A percentile compares a stretch with the other conserved stretches of the same genome.
Evolutionary conservation across 1,140 invertebrate genomes (phyloP).

Genomic region (Conopomorpha cramerella): DNA sequence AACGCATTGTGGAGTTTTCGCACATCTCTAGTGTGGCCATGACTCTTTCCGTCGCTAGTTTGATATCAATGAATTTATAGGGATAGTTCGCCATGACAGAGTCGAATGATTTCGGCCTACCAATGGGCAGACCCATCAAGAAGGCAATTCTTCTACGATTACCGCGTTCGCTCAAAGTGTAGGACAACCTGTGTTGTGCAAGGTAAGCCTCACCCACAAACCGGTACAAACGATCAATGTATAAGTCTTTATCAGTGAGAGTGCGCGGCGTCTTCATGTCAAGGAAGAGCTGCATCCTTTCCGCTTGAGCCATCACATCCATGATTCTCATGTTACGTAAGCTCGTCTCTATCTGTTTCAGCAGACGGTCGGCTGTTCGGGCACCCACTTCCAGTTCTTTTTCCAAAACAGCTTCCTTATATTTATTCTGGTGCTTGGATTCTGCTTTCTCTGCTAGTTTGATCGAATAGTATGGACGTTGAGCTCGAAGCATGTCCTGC

Average conservation of each 20-base stretch:
- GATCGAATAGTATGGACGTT: constrained; percentile 60
- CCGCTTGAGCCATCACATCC: constrained; percentile 38
- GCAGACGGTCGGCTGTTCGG: constrained; percentile 42
- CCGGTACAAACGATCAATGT: constrained; percentile 39
- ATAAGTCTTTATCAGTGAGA: constrained; percentile 39
- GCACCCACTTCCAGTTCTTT: constrained; percentile 44
- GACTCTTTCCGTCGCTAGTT: constrained; percentile 35
- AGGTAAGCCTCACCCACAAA: constrained; percentile 43
- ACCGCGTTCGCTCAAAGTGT: constrained; percentile 40
- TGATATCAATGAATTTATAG: constrained; percentile 44
- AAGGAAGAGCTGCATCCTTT: constrained; percentile 40
- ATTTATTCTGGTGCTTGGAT: constrained; percentile 45
- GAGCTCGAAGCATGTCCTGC: constrained; percentile 55
- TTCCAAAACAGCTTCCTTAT: constrained; percentile 40
- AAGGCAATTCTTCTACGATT: constrained; percentile 43
- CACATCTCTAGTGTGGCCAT: constrained; percentile 35
- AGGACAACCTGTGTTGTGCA: constrained; percentile 35
- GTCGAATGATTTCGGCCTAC: constrained; percentile 39
- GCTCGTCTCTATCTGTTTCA: constrained; percentile 45
- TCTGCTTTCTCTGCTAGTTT: constrained; percentile 57
- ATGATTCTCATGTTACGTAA: constrained; percentile 39
- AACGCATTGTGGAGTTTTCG: constrained; percentile 49
- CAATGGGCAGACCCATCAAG: constrained; percentile 39
- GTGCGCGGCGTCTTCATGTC: constrained; percentile 37
- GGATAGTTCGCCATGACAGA: constrained; percentile 49